Percentiles rank a stretch among this genome's conserved stretches.
Conservation (phyloP, 1,140 invertebrate genomes). For the Druon quercuslanigerum region DNA sequence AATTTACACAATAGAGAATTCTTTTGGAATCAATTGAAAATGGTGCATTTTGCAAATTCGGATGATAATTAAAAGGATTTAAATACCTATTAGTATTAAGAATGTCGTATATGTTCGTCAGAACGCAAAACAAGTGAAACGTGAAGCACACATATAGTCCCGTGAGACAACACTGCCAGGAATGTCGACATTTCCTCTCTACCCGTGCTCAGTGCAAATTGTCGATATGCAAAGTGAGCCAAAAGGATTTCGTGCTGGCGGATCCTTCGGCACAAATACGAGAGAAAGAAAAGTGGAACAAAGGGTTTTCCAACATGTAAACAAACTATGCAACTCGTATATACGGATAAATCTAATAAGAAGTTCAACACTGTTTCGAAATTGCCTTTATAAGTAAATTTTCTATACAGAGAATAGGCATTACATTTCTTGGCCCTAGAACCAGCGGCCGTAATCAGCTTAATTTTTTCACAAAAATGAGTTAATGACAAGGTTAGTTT, state of each 20-base stretch:
- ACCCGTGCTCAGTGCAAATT: conserved; percentile 16
- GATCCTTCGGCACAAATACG: conserved; percentile 10
- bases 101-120: neutral
- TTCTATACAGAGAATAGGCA: no score
- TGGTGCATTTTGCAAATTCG: no score
- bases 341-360: neutral
- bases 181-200: conserved; percentile 40
- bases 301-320: neutral
- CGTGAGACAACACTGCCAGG: conserved; percentile 43
- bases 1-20: no score
- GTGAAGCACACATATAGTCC: neutral
- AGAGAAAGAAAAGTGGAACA: conserved; percentile 4
- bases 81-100: no score
- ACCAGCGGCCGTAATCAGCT: no score
- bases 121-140: neutral
- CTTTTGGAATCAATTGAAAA: no score
- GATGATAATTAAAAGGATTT: no score
- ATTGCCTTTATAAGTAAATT: neutral
- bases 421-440: no score
- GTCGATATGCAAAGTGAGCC: conserved; percentile 27
- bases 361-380: neutral
- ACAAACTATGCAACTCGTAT: neutral
- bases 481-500: no score
- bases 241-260: conserved; percentile 23
- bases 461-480: no score